Evolutionary conservation across 2,888 invertebrate species (phyloP), one percentile per base, ranked within the genome.

Genomic region (Meganola albula): DNA sequence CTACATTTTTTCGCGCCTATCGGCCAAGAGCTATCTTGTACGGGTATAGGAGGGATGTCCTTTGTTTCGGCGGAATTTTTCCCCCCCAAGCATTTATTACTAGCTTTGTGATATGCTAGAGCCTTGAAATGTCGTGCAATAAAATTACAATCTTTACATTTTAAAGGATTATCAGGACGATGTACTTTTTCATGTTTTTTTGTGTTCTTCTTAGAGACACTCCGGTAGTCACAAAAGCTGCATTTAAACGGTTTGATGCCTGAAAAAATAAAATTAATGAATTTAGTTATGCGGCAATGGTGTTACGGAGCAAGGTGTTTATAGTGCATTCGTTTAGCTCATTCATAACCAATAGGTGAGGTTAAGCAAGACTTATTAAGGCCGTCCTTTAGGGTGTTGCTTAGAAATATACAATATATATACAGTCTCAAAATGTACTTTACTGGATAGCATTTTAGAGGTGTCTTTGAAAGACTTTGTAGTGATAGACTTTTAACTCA

Each of bases 231-330:
- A 7, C 84, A 84, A 32, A 62, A 54, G 0, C 62, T 43, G 26
- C 84, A 84, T 51, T 74, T 70, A 43, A 64, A 84, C 0, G 84
- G 84, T 40, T 84, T 84, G 12, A 78, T 66, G 0, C 70, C 70
- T 70, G 55, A 10, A 29, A 26, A 24, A 28, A 26, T 7, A 5
- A 13, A 24, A 13, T 27, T 6, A 1, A 26, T 16, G n/a, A n/a
- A n/a, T n/a, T n/a, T n/a, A n/a, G n/a, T n/a, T n/a, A n/a, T n/a
- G n/a, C n/a, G n/a, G n/a, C n/a, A n/a, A n/a, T n/a, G n/a, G n/a
- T n/a, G n/a, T n/a, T n/a, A n/a, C n/a, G n/a, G n/a, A n/a, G n/a
- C n/a, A n/a, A n/a, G n/a, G n/a, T n/a, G n/a, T n/a, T n/a, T n/a
- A n/a, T n/a, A n/a, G n/a, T n/a, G n/a, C n/a, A n/a, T n/a, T n/a